These are phyloP conservation scores for Procambarus virginalis DNA, from an alignment of 1,140 invertebrate species.

Conservation along the genomic window DNA sequence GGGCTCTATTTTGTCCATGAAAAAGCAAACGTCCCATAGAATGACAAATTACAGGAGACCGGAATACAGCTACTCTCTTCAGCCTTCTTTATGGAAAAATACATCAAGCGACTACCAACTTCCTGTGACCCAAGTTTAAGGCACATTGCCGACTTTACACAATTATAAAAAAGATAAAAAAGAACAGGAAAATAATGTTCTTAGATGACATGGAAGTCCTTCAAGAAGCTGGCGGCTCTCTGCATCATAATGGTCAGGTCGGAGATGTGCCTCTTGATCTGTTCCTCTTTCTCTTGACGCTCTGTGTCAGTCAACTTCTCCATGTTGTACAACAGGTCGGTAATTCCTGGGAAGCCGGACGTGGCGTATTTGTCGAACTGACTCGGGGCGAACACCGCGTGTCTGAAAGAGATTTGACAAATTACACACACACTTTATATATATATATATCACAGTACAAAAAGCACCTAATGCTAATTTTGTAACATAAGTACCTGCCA, in stretches of 20 bases:
- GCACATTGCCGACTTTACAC: no score
- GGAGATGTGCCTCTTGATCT: conserved; percentile 55
- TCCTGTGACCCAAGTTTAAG: no score
- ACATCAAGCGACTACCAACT: no score
- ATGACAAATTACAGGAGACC: no score
- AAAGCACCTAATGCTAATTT: no score
- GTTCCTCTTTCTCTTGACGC: conserved; percentile 33
- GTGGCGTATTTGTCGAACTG: conserved; percentile 73
- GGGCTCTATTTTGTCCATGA: no score
- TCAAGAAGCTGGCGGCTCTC: conserved; percentile 24
- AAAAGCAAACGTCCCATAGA: no score
- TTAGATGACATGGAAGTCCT: conserved; percentile 44
- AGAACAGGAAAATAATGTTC: not conserved
- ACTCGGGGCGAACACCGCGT: conserved; percentile 75
- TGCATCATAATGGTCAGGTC: conserved; percentile 59
- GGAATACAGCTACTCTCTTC: no score
- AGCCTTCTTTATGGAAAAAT: no score
- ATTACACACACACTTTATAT: no score
- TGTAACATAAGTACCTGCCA: no score
- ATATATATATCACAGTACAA: no score
- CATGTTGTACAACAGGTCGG: conserved; percentile 71
- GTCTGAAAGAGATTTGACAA: conserved; percentile 70
- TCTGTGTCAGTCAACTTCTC: conserved; percentile 43
- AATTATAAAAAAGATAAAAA: not conserved
- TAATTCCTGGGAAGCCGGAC: conserved; percentile 74